These are phyloP conservation scores for Scomberomorus guttatus DNA, from an alignment of 2,797 vertebrate species.

Conservation along the genomic window DNA sequence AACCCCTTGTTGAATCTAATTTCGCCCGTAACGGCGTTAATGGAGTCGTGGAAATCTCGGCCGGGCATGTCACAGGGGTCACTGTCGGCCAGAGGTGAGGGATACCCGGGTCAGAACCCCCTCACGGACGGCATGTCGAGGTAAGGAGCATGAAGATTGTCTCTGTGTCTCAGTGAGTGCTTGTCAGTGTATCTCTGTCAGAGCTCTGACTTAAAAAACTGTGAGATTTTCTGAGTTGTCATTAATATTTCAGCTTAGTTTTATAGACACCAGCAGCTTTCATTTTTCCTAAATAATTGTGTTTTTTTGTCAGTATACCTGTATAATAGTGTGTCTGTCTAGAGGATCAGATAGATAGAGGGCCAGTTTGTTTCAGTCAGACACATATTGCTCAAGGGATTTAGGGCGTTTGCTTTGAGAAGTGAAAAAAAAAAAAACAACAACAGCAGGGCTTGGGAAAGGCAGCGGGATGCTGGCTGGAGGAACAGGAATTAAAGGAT, in stretches of 20 bases:
- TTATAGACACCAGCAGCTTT: slow-evolving; percentile 1
- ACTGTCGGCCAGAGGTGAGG: slow-evolving; percentile 91
- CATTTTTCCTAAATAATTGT: slow-evolving; percentile 7
- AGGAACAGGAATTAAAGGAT: slow-evolving; percentile 71
- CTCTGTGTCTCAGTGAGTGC: neutral
- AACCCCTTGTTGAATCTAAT: slow-evolving; percentile 98
- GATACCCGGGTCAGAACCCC: slow-evolving; percentile 95
- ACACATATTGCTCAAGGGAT: slow-evolving; percentile 58
- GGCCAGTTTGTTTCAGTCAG: slow-evolving; percentile 50
- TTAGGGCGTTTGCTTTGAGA: slow-evolving; percentile 70
- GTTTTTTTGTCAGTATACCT: slow-evolving; percentile 29
- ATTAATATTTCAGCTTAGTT: neutral
- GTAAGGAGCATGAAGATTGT: slow-evolving; percentile 73
- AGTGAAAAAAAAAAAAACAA: slow-evolving; percentile 68
- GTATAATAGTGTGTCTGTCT: slow-evolving; percentile 27
- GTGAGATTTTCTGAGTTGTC: neutral
- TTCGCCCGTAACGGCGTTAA: slow-evolving; percentile 93
- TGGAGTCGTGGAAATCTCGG: slow-evolving; percentile 96
- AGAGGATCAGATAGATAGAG: slow-evolving; percentile 46
- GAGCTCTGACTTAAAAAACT: neutral
- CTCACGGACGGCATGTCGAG: slow-evolving; percentile 93
- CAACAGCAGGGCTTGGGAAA: slow-evolving; percentile 76
- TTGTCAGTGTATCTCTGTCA: neutral
- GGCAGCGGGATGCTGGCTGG: slow-evolving; percentile 73
- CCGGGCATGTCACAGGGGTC: slow-evolving; percentile 87